These are phyloP conservation scores for Elymnias hypermnestra DNA, from an alignment of 1,140 invertebrate species.

Conservation along the genomic window DNA sequence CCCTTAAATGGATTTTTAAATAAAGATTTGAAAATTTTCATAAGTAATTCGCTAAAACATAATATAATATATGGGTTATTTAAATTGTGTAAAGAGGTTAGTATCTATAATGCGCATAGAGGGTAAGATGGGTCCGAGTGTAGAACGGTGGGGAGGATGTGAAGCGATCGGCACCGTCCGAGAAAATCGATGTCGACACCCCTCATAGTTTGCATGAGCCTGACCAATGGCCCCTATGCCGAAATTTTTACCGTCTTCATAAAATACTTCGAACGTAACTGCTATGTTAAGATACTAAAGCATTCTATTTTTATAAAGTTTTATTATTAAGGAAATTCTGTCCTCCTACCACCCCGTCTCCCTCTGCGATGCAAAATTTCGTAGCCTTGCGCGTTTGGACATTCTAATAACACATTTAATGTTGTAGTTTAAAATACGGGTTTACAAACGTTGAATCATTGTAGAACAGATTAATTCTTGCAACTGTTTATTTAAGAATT, in stretches of 20 bases:
- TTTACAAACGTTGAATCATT: neutral
- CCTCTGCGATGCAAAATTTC: slow-evolving; percentile 51
- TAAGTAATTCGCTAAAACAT: neutral
- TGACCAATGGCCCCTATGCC: slow-evolving; percentile 12
- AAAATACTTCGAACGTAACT: neutral
- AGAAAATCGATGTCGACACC: slow-evolving; percentile 67
- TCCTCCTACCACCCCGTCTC: slow-evolving; percentile 14
- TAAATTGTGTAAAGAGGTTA: slow-evolving; percentile 18
- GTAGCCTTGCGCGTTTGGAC: slow-evolving; percentile 32
- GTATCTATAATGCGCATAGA: slow-evolving; percentile 26
- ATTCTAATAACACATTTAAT: slow-evolving; percentile 26
- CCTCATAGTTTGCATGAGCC: slow-evolving; percentile 69
- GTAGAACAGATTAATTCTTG: too few relatives aligned
- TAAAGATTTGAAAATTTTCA: too few relatives aligned
- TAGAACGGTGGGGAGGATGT: slow-evolving; percentile 53
- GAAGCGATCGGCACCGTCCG: slow-evolving; percentile 64
- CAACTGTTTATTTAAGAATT: too few relatives aligned
- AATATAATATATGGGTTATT: slow-evolving; percentile 16
- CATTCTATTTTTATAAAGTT: neutral
- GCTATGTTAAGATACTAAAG: too few relatives aligned
- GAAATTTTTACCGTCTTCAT: slow-evolving; percentile 4
- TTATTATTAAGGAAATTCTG: slow-evolving; percentile 37
- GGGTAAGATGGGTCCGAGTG: slow-evolving; percentile 43
- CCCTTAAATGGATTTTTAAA: too few relatives aligned
- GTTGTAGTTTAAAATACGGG: slow-evolving; percentile 2